These are phyloP conservation scores for Spicauda simplicius DNA, from an alignment of 2,888 invertebrate genomes.

Conservation along the genomic window DNA sequence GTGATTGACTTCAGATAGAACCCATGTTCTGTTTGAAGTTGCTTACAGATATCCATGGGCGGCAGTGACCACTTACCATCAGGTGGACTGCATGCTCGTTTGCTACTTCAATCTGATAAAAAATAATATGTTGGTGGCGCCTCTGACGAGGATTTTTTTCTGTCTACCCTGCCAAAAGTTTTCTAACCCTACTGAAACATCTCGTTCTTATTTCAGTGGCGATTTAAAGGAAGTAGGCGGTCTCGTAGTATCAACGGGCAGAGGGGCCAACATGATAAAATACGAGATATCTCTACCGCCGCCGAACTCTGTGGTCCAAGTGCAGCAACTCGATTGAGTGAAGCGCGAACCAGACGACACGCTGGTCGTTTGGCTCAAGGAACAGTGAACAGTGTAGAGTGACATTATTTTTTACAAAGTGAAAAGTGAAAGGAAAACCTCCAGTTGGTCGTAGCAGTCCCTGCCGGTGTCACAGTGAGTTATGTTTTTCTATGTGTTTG, in stretches of 20 bases:
- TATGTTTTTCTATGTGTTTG: background rate
- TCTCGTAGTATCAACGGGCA: slow-evolving; percentile 71
- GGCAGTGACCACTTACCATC: no score
- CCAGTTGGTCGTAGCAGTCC: background rate
- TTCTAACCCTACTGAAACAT: background rate
- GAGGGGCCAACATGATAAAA: slow-evolving; percentile 81
- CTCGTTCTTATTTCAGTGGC: slow-evolving; percentile 51
- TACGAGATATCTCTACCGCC: slow-evolving; percentile 85
- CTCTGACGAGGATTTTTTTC: no score
- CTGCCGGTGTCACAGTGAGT: background rate
- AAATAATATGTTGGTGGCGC: no score
- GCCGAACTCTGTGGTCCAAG: slow-evolving; percentile 76
- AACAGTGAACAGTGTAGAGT: slow-evolving; percentile 42
- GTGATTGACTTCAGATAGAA: no score
- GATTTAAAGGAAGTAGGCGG: slow-evolving; percentile 76
- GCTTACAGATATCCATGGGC: no score
- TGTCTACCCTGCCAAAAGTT: no score
- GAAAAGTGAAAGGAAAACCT: slow-evolving; percentile 2
- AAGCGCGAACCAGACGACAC: slow-evolving; percentile 50
- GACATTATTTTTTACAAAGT: slow-evolving; percentile 2
- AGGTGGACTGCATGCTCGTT: no score
- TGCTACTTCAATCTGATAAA: no score
- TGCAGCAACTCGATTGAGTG: slow-evolving; percentile 79
- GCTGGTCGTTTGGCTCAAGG: slow-evolving; percentile 33
- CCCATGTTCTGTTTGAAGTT: no score